Conservation (phyloP, 2,888 invertebrate genomes). For the Synergus laeviventris region DNA sequence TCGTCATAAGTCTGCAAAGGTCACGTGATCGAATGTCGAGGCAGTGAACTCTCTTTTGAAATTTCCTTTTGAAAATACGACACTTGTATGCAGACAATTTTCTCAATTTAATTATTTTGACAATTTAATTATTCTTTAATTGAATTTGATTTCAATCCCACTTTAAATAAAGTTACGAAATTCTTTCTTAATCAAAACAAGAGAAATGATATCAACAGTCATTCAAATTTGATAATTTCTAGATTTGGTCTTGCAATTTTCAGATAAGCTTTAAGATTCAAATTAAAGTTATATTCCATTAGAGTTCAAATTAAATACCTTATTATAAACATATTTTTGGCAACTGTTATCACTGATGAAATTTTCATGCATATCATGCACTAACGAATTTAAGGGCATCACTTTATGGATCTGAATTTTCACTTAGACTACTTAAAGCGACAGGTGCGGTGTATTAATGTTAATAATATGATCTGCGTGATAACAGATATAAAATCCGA, state of each 20-base stretch:
- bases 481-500: too few relatives aligned
- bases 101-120: too few relatives aligned
- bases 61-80: neutral
- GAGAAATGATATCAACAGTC: too few relatives aligned
- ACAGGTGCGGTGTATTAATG: neutral
- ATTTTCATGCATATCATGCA: conserved; percentile 3
- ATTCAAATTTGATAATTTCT: neutral
- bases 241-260: neutral
- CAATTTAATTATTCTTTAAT: neutral
- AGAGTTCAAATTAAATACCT: neutral
- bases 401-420: neutral
- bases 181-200: too few relatives aligned
- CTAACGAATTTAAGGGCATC: neutral
- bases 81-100: neutral
- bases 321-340: conserved; percentile 5
- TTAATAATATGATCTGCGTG: neutral
- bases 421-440: neutral
- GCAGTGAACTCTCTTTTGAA: conserved; percentile 28
- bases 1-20: conserved; percentile 5
- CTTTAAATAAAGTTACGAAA: too few relatives aligned
- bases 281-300: neutral
- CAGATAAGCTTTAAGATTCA: too few relatives aligned
- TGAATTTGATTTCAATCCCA: neutral
- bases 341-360: neutral
- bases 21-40: conserved; percentile 31